Conservation (phyloP, 2,113 vertebrate species). For the Entomyzon cyanotis region DNA sequence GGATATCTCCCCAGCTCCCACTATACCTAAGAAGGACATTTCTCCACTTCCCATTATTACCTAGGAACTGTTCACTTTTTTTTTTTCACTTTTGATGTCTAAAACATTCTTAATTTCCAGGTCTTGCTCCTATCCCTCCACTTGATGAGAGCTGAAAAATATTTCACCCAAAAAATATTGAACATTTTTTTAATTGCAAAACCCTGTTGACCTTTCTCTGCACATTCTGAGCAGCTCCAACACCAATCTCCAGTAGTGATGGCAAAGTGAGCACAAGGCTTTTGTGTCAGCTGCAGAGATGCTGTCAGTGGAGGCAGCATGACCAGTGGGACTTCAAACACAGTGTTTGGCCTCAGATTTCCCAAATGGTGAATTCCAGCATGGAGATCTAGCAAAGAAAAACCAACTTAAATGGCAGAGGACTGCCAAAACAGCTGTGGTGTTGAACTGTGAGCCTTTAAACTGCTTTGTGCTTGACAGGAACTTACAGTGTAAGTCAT, state of each 20-base stretch:
- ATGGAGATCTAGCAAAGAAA: background rate
- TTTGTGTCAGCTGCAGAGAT: background rate
- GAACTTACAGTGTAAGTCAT: background rate
- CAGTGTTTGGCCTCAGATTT: background rate
- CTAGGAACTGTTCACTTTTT: background rate
- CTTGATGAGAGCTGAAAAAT: background rate
- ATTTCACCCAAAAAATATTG: background rate
- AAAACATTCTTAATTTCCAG: background rate
- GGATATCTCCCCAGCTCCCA: background rate
- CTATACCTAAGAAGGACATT: background rate
- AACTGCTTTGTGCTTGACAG: background rate
- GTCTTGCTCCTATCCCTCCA: background rate
- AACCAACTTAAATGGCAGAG: background rate
- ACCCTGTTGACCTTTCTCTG: background rate
- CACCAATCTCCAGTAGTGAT: background rate
- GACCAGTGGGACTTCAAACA: too few relatives aligned
- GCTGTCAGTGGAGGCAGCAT: fast-evolving
- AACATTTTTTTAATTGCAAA: background rate
- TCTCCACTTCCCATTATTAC: background rate
- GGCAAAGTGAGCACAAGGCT: too few relatives aligned
- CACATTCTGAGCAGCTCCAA: background rate
- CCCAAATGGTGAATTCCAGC: background rate
- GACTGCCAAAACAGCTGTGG: background rate
- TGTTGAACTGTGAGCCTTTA: background rate
- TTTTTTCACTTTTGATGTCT: background rate